A percentile compares a stretch with the other conserved stretches of the same genome.
These are phyloP conservation scores for Masticophis lateralis DNA, from an alignment of 2,797 vertebrate genomes.

Conservation along the genomic window DNA sequence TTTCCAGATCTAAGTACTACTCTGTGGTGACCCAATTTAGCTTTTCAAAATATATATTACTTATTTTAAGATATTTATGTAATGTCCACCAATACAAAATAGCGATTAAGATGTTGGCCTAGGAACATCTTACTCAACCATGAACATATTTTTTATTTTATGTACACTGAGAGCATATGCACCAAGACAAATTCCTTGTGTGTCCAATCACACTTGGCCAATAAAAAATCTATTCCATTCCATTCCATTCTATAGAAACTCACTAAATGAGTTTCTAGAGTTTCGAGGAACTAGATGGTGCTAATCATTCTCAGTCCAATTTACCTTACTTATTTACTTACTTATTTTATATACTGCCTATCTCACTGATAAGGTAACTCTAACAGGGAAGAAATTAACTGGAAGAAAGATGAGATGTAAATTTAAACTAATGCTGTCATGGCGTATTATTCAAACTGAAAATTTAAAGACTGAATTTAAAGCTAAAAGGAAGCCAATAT, in stretches of 20 bases:
- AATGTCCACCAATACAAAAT: neutral
- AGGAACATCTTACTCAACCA: neutral
- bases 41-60: neutral
- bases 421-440: neutral
- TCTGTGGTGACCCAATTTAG: neutral
- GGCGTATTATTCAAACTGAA: neutral
- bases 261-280: neutral
- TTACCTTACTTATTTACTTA: neutral
- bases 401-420: neutral
- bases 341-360: neutral
- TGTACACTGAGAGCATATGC: no score
- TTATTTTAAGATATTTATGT: neutral
- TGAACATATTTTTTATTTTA: no score
- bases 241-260: no score
- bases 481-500: neutral
- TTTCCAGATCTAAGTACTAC: neutral
- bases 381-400: neutral
- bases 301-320: neutral
- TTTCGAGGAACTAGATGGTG: no score
- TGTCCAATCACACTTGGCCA: no score
- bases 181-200: no score
- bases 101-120: neutral
- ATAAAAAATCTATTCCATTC: no score
- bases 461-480: neutral
- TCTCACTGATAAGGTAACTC: neutral